Base-by-base conservation (phyloP, 2,888 invertebrate species). In the Eucriotettix oculatus region DNA sequence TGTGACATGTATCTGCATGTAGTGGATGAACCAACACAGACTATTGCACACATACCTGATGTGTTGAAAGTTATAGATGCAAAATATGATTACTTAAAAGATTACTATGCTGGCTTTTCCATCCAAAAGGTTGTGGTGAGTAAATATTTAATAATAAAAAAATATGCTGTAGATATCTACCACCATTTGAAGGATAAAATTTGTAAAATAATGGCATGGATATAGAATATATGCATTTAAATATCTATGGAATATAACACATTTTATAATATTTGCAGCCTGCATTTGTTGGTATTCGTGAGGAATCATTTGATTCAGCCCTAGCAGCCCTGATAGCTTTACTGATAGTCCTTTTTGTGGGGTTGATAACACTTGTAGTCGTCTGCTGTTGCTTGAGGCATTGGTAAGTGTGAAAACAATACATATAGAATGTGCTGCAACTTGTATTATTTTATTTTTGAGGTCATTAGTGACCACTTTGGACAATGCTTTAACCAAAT, bases 361-460 rank as follows among this genome's bases (percentile, higher is more conserved):
- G 92, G 9, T 85, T 90, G 56, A 84, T 91, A 59, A 90, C 91
- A 0, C 90, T 92, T 66, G 80, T 88, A 60, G 87, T 91, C 10
- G 85, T 91, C 9, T 92, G 92, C 71, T 92, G 91, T 66, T 93
- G 92, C 68, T 78, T 92, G 16, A 85, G 89, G 68, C 88, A 90
- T 69, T 91, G 91, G 89, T 84, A 70, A 69, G 69, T 40, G 16
- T n/a, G 29, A 7, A 29, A 29, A 29, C 29, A 5, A 5, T 29
- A 29, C 7, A 5, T 29, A 2, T 29, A 7, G 29, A 29, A 29
- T 29, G 29, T 29, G 29, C 7, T 2, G 2, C 7, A 7, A 29
- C 29, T 29, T 29, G 7, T 29, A 29, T 29, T 29, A 29, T 29
- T 29, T 5, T 29, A 5, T 7, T 7, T 5, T 7, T 29, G 29